phyloP scores from a whole-genome alignment of 2,888 invertebrate genomes.

The Nephrotoma guestfalica region DNA sequence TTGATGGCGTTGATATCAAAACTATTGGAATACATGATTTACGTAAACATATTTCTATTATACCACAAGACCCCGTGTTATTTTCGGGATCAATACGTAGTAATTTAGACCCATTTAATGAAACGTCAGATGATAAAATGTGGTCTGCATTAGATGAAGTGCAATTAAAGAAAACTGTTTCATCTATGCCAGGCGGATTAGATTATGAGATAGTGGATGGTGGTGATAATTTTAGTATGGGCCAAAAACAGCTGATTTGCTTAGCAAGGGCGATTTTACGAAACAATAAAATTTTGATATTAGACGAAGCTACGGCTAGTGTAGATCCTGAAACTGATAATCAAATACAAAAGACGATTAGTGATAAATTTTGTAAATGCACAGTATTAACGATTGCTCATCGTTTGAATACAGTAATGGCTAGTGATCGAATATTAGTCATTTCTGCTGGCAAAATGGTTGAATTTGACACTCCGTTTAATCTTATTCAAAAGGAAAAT shows the following conservation, averaged over 20 bases:
- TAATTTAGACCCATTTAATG: slow-evolving; percentile 64
- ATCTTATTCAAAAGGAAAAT: slow-evolving; percentile 38
- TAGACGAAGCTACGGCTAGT: slow-evolving; percentile 71
- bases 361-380: slow-evolving; percentile 62
- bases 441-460: slow-evolving; percentile 58
- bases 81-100: slow-evolving; percentile 59
- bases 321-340: slow-evolving; percentile 73
- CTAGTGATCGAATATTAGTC: slow-evolving; percentile 72
- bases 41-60: slow-evolving; percentile 62
- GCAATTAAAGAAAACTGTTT: slow-evolving; percentile 53
- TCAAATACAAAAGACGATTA: slow-evolving; percentile 69
- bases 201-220: slow-evolving; percentile 57
- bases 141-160: slow-evolving; percentile 60
- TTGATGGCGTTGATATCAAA: slow-evolving; percentile 52
- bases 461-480: slow-evolving; percentile 65
- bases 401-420: slow-evolving; percentile 80
- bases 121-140: slow-evolving; percentile 47
- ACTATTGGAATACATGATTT: slow-evolving; percentile 54
- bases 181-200: slow-evolving; percentile 38
- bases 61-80: slow-evolving; percentile 72
- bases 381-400: slow-evolving; percentile 87
- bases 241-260: slow-evolving; percentile 68
- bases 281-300: slow-evolving; percentile 38
- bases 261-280: slow-evolving; percentile 61
- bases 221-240: slow-evolving; percentile 63